phyloP scores from a whole-genome alignment of 2,888 invertebrate genomes.

The Alcis repandata region DNA sequence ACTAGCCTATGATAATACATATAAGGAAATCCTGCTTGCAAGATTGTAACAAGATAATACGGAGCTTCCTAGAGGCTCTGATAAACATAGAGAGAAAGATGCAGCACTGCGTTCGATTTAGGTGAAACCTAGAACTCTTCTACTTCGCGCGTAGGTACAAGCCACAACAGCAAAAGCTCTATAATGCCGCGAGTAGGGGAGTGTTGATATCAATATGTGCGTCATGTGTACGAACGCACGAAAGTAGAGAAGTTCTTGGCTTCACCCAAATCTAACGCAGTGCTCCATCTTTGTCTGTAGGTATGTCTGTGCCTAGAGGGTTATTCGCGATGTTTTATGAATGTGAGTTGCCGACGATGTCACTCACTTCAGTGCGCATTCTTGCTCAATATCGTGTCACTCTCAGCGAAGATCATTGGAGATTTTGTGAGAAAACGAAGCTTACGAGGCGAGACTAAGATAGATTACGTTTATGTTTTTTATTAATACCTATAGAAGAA shows the following conservation, averaged over 20 bases:
- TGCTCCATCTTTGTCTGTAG: too few relatives aligned
- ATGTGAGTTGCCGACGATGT: slow-evolving; percentile 30
- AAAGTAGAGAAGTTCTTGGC: too few relatives aligned
- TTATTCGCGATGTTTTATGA: slow-evolving; percentile 32
- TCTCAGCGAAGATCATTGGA: slow-evolving; percentile 9
- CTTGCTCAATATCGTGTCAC: slow-evolving; percentile 13
- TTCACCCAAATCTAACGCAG: too few relatives aligned
- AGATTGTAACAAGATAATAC: slow-evolving; percentile 25
- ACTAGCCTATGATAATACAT: neutral
- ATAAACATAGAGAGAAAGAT: too few relatives aligned
- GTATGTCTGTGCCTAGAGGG: neutral
- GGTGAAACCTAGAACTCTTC: too few relatives aligned
- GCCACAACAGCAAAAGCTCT: too few relatives aligned
- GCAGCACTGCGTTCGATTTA: too few relatives aligned
- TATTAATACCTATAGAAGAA: neutral
- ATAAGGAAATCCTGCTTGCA: slow-evolving; percentile 4
- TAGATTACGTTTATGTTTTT: neutral
- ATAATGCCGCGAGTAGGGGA: too few relatives aligned
- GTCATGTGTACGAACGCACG: too few relatives aligned
- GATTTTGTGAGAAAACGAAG: slow-evolving; percentile 13
- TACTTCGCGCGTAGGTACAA: too few relatives aligned
- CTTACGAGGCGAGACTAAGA: neutral
- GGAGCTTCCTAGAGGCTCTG: slow-evolving; percentile 7
- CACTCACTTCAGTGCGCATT: slow-evolving; percentile 26
- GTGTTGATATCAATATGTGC: too few relatives aligned